A percentile compares a stretch with the other conserved stretches of the same genome.
These are phyloP conservation scores for Rotaria magnacalcarata DNA, from an alignment of 2,888 invertebrate genomes.

Conservation along the genomic window DNA sequence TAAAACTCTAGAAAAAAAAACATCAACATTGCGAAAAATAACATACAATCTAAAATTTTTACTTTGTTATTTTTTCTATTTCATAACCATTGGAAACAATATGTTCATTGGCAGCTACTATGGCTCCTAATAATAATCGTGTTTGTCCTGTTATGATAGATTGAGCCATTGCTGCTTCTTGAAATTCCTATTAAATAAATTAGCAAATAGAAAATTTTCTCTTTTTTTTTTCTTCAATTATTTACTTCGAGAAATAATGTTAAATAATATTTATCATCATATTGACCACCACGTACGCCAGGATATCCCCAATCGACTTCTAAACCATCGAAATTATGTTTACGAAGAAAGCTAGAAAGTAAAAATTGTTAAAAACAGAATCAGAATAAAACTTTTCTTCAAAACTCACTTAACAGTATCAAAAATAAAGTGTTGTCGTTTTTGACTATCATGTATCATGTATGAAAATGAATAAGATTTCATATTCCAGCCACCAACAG, in stretches of 20 bases:
- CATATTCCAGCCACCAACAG: slow-evolving; percentile 53
- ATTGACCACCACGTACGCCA: slow-evolving; percentile 39
- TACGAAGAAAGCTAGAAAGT: slow-evolving; percentile 37
- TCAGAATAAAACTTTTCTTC: neutral
- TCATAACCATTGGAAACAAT: slow-evolving; percentile 43
- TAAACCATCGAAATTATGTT: slow-evolving; percentile 43
- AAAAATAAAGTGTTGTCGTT: slow-evolving; percentile 6
- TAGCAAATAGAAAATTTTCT: neutral
- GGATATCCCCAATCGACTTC: slow-evolving; percentile 46
- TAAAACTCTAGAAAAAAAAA: neutral
- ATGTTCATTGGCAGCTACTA: slow-evolving; percentile 38
- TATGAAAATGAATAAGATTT: slow-evolving; percentile 7
- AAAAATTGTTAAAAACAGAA: neutral
- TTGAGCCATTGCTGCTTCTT: slow-evolving; percentile 37
- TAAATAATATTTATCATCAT: slow-evolving; percentile 40
- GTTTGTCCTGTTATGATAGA: slow-evolving; percentile 18
- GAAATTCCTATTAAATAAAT: slow-evolving; percentile 37
- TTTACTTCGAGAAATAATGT: slow-evolving; percentile 37
- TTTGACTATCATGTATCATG: neutral
- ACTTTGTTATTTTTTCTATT: slow-evolving; percentile 42
- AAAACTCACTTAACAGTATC: neutral
- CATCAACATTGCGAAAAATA: neutral
- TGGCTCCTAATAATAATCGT: slow-evolving; percentile 39
- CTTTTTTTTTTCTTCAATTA: neutral
- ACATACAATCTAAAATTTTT: neutral